Evolutionary conservation across 2,113 vertebrate species (phyloP), one percentile per base, ranked within the genome.

Genomic region (Apus apus): DNA sequence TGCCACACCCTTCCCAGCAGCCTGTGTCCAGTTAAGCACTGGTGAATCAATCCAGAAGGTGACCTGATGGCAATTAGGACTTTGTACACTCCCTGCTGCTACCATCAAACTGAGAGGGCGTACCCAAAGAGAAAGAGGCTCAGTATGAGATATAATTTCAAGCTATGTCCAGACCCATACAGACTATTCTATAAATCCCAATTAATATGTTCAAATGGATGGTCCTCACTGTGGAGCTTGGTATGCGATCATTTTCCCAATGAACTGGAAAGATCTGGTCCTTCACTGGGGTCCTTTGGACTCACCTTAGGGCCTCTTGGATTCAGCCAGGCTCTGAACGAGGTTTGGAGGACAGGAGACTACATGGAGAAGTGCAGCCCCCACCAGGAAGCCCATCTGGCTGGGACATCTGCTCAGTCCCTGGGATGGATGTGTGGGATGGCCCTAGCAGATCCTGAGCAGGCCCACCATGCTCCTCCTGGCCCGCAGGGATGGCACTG

Each of bases 391-490:
- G 25, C 54, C 15, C 4, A 1, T 38, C 38, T 38, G 38, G 38
- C 38, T 38, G 38, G 19, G 45, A 74, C 6, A 50, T 38, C 34
- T n/a, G 5, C 10, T 70, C 27, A 21, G 50, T 20, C 17, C 43
- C 58, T 56, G 32, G 8, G 3, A 8, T 23, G 15, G n/a, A 26
- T 5, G 8, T 2, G 6, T 62, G 57, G 40, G 16, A 27, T 8
- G 19, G 26, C 22, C 22, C 32, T n/a, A 13, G 22, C 22, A 40
- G 27, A 8, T 56, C 40, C 26, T 2, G 1, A 29, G 62, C 18
- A 25, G 22, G 11, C 5, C 53, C 13, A 11, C 30, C 6, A 1
- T 34, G 43, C 8, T 58, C 10, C 1, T 0, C 64, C 25, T 40
- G 53, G 27, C 30, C 18, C 54, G 61, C 46, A 43, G 32, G 60